Evolutionary conservation across 2,888 invertebrate genomes (phyloP).

Genomic region (Leptopilina syphax): DNA sequence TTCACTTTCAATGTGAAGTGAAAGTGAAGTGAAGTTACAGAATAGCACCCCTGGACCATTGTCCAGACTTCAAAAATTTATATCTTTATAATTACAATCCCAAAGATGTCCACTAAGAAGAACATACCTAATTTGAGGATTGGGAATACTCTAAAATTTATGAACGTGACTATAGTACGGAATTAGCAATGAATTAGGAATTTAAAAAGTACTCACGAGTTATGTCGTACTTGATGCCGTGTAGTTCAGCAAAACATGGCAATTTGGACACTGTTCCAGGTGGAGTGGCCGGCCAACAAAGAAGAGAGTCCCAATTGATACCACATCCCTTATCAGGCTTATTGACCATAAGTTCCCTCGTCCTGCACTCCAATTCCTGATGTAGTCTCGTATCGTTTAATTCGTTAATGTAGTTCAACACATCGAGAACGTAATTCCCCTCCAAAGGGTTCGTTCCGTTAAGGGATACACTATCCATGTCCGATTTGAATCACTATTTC

Average conservation of each 20-base stretch:
- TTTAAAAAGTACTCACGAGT: constrained; percentile 83
- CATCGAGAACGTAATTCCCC: constrained; percentile 63
- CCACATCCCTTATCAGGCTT: constrained; percentile 31
- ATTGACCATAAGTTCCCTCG: constrained; percentile 46
- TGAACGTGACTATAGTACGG: too few relatives aligned
- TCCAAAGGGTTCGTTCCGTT: constrained; percentile 57
- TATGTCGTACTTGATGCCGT: constrained; percentile 88
- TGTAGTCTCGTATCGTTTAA: constrained; percentile 61
- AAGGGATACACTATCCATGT: constrained; percentile 27
- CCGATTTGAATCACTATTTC: not conserved
- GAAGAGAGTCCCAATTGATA: constrained; percentile 82
- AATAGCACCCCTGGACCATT: too few relatives aligned
- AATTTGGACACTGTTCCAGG: constrained; percentile 84
- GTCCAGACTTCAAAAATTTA: too few relatives aligned
- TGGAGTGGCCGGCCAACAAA: constrained; percentile 91
- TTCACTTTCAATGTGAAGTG: too few relatives aligned
- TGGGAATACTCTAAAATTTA: too few relatives aligned
- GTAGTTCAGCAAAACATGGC: constrained; percentile 88
- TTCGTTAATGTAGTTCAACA: constrained; percentile 64
- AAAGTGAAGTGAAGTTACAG: too few relatives aligned
- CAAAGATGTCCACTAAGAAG: too few relatives aligned
- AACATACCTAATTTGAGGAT: too few relatives aligned
- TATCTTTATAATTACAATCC: too few relatives aligned
- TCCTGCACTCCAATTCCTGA: constrained; percentile 62
- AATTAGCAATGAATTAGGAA: too few relatives aligned